Evolutionary conservation across 1,140 invertebrate genomes (phyloP).

Genomic region (Euwallacea fornicatus): DNA sequence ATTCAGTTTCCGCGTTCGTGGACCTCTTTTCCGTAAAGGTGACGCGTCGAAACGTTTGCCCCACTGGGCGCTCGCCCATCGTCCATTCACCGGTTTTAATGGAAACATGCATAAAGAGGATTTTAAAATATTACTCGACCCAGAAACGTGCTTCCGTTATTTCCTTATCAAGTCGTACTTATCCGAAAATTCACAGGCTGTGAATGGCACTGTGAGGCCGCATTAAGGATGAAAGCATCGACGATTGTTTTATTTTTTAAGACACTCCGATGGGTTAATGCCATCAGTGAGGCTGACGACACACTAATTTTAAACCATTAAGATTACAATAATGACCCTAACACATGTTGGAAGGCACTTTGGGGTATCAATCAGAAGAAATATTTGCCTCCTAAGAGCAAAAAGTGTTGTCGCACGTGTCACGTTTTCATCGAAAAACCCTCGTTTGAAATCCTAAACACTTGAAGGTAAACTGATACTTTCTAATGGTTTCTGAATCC

Average conservation of each 20-base stretch:
- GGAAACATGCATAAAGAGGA: too few relatives aligned
- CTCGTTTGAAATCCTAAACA: too few relatives aligned
- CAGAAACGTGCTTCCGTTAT: too few relatives aligned
- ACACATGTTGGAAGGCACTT: constrained; percentile 20
- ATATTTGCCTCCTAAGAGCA: constrained; percentile 11
- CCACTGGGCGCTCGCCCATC: too few relatives aligned
- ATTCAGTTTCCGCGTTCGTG: too few relatives aligned
- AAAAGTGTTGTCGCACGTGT: constrained; percentile 18
- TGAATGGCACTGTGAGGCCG: neutral
- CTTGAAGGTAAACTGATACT: too few relatives aligned
- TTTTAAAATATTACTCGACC: too few relatives aligned
- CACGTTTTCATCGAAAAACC: neutral
- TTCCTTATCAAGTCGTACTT: too few relatives aligned
- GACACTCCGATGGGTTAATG: constrained; percentile 21
- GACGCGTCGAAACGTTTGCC: too few relatives aligned
- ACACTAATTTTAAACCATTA: constrained; percentile 35
- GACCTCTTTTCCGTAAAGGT: too few relatives aligned
- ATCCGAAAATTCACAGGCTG: too few relatives aligned
- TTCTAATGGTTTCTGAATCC: neutral
- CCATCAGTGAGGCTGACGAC: constrained; percentile 22
- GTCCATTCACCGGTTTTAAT: too few relatives aligned
- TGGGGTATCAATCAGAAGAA: constrained; percentile 29
- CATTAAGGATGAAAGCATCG: constrained; percentile 15
- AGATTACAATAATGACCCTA: constrained; percentile 33
- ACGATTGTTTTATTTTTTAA: constrained; percentile 26